A percentile compares a stretch with the other conserved stretches of the same genome.
Conservation (phyloP, 2,797 vertebrate genomes). For the Lates japonicus region DNA sequence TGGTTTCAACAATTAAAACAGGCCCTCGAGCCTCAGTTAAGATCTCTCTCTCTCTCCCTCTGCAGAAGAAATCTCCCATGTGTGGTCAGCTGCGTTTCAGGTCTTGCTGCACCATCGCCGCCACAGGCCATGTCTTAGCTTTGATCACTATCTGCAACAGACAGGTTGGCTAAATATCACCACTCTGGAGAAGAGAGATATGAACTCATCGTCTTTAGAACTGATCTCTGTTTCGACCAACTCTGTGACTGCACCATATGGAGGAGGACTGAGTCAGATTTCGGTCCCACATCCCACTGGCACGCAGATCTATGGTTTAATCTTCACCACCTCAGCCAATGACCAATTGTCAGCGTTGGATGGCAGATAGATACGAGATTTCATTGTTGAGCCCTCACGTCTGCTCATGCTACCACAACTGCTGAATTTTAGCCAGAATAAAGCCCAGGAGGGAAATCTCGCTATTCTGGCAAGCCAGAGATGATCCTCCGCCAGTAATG, state of each 20-base stretch:
- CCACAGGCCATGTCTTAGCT: constrained; percentile 28
- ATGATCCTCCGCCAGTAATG: constrained; percentile 10
- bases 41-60: constrained; percentile 5
- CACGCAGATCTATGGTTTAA: constrained; percentile 3
- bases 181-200: constrained; percentile 39
- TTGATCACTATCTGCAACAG: constrained; percentile 52
- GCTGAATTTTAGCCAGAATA: constrained; percentile 9
- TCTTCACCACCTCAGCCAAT: constrained; percentile 26
- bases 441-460: constrained; percentile 18
- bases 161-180: constrained; percentile 45
- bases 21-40: neutral
- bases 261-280: constrained; percentile 21
- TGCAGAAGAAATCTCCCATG: constrained; percentile 17
- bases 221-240: constrained; percentile 4
- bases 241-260: constrained; percentile 12
- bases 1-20: constrained; percentile 12
- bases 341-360: constrained; percentile 9
- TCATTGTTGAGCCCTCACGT: neutral
- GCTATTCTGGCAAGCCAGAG: neutral
- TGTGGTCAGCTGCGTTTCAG: constrained; percentile 47
- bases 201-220: constrained; percentile 22
- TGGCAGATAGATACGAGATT: constrained; percentile 8
- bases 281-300: constrained; percentile 4
- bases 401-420: constrained; percentile 2
- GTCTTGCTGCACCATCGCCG: constrained; percentile 18